These are phyloP conservation scores for Oreochromis mossambicus DNA, from an alignment of 2,797 vertebrate species.

Conservation along the genomic window DNA sequence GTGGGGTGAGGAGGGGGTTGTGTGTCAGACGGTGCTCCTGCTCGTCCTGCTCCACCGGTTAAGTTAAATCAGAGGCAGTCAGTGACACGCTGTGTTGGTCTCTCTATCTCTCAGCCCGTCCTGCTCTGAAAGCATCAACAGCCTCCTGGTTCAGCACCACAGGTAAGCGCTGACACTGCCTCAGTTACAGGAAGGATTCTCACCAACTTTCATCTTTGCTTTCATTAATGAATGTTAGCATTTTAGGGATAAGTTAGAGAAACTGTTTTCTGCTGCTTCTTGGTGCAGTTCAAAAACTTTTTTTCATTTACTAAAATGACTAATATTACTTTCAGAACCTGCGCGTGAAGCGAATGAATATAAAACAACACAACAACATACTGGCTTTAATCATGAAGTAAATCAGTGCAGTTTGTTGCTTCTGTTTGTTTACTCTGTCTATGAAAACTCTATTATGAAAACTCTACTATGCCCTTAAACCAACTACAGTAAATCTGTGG, in stretches of 20 bases:
- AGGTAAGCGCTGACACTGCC: constrained; percentile 57
- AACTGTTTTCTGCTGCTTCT: neutral
- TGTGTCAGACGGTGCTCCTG: constrained; percentile 69
- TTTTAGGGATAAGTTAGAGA: neutral
- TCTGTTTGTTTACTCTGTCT: constrained; percentile 33
- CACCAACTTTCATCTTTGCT: neutral
- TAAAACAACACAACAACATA: neutral
- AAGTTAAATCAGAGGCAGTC: constrained; percentile 69
- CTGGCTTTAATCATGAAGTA: neutral
- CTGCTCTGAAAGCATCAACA: constrained; percentile 45
- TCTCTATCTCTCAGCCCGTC: constrained; percentile 27
- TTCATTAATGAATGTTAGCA: neutral
- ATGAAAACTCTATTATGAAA: constrained; percentile 17
- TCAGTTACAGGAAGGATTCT: neutral
- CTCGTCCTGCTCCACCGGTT: constrained; percentile 66
- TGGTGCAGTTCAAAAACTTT: neutral
- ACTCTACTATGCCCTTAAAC: constrained; percentile 16
- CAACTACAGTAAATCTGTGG: neutral
- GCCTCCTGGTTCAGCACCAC: constrained; percentile 27
- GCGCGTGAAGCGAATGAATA: neutral
- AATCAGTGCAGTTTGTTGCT: constrained; percentile 36
- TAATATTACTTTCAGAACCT: neutral
- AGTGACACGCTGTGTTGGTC: constrained; percentile 56
- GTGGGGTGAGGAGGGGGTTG: constrained; percentile 38
- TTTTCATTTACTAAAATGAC: neutral